Evolutionary conservation across 2,113 vertebrate species (phyloP).

Genomic region (Xenus cinereus): DNA sequence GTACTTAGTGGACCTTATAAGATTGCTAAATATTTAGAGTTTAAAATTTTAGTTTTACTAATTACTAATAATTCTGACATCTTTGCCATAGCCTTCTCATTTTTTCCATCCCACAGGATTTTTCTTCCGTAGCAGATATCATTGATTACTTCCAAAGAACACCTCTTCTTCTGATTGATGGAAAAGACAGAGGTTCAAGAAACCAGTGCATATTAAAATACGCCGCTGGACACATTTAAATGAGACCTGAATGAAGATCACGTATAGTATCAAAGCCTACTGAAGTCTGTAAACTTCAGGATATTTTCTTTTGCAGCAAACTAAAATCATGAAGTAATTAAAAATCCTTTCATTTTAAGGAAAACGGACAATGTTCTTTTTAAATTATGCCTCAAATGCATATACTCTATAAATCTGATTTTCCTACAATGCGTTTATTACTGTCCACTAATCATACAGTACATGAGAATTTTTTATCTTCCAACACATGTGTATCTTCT

Average conservation of each 20-base stretch:
- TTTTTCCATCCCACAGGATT: constrained; percentile 72
- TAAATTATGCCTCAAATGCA: constrained; percentile 8
- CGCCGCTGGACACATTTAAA: constrained; percentile 75
- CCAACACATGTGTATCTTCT: neutral
- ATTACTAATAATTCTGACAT: neutral
- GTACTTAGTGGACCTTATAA: neutral
- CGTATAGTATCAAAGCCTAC: neutral
- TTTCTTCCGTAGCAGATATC: constrained; percentile 84
- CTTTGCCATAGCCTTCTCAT: neutral
- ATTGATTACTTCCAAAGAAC: constrained; percentile 85
- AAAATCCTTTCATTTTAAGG: constrained; percentile 27
- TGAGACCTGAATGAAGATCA: neutral
- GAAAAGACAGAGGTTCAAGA: constrained; percentile 86
- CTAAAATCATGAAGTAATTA: constrained; percentile 11
- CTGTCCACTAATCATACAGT: neutral
- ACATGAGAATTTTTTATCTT: neutral
- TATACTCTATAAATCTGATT: neutral
- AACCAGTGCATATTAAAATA: constrained; percentile 87
- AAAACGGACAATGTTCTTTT: constrained; percentile 2
- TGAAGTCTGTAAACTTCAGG: neutral
- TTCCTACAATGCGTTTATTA: constrained; percentile 37
- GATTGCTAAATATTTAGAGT: neutral
- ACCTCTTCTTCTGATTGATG: constrained; percentile 92
- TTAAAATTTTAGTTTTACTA: neutral
- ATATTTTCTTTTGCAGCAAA: neutral